Evolutionary conservation across 2,888 invertebrate genomes (phyloP).

Genomic region (Scaptomyza polygonia): DNA sequence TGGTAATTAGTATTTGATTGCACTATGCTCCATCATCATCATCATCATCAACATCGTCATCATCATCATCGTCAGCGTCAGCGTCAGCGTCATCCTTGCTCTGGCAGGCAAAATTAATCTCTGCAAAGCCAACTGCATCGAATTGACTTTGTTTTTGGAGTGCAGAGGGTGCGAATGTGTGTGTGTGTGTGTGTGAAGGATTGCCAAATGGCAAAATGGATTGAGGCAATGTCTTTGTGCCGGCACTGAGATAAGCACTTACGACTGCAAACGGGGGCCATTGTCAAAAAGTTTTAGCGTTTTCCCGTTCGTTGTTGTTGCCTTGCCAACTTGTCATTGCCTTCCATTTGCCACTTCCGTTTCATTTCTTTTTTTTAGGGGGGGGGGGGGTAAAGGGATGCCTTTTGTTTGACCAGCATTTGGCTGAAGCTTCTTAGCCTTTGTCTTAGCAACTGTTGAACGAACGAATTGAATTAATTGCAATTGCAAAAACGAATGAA

Average conservation of each 20-base stretch:
- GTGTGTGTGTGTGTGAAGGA: neutral
- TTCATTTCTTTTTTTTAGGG: no score
- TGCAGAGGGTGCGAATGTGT: neutral
- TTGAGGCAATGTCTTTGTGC: slow-evolving; percentile 56
- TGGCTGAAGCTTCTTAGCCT: slow-evolving; percentile 46
- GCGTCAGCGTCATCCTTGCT: slow-evolving; percentile 15
- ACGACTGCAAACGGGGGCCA: slow-evolving; percentile 39
- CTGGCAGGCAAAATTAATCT: slow-evolving; percentile 57
- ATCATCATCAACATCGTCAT: slow-evolving; percentile 7
- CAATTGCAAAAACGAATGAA: slow-evolving; percentile 43
- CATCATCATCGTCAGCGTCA: slow-evolving; percentile 10
- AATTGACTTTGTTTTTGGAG: slow-evolving; percentile 42
- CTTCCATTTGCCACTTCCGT: neutral
- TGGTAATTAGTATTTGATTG: slow-evolving; percentile 1
- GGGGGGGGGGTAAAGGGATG: no score
- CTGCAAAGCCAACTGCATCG: slow-evolving; percentile 34
- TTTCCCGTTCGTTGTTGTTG: slow-evolving; percentile 53
- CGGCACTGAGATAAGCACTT: slow-evolving; percentile 60
- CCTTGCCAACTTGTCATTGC: slow-evolving; percentile 53
- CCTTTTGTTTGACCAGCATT: neutral
- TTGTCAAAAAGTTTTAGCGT: slow-evolving; percentile 69
- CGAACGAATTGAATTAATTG: slow-evolving; percentile 68
- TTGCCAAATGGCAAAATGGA: slow-evolving; percentile 48
- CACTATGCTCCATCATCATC: slow-evolving; percentile 8
- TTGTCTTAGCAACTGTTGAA: slow-evolving; percentile 63